Percentiles rank a stretch among this genome's conserved stretches.
phyloP scores from a whole-genome alignment of 2,113 vertebrate genomes.

The Cheilinus undulatus region DNA sequence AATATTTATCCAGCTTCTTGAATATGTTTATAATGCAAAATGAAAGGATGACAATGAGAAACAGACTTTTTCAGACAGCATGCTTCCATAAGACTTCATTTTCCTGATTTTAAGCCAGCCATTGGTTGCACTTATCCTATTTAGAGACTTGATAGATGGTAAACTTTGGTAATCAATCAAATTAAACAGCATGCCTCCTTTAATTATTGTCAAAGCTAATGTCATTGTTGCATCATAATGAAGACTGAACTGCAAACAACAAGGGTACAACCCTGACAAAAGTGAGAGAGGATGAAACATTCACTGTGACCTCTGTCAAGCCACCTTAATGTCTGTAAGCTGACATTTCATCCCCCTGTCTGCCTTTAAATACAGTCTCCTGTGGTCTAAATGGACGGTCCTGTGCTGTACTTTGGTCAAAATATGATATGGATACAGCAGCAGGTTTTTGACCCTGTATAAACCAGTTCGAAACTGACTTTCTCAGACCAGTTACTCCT shows the following conservation, averaged over 20 bases:
- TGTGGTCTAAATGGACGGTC: too few species aligned
- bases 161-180: conserved; percentile 28
- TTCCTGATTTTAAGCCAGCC: too few species aligned
- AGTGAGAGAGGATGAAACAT: conserved; percentile 1
- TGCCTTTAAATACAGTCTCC: too few species aligned
- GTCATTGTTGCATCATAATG: background rate
- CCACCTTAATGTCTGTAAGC: too few species aligned
- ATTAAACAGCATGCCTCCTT: conserved; percentile 19
- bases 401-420: too few species aligned
- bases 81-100: background rate
- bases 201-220: conserved; percentile 31
- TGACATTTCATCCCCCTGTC: too few species aligned
- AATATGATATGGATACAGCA: too few species aligned
- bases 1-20: background rate
- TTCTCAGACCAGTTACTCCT: too few species aligned
- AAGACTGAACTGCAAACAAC: conserved; percentile 5
- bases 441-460: too few species aligned
- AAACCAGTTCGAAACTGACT: too few species aligned
- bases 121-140: background rate
- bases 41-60: background rate
- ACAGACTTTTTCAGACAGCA: background rate
- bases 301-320: background rate
- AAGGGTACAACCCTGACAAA: conserved; percentile 5
- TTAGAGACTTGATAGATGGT: conserved; percentile 5
- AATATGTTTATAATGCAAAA: background rate